A percentile compares a stretch with the other conserved stretches of the same genome.
Evolutionary conservation across 2,113 vertebrate species (phyloP).

Genomic region (Festucalex cinctus): DNA sequence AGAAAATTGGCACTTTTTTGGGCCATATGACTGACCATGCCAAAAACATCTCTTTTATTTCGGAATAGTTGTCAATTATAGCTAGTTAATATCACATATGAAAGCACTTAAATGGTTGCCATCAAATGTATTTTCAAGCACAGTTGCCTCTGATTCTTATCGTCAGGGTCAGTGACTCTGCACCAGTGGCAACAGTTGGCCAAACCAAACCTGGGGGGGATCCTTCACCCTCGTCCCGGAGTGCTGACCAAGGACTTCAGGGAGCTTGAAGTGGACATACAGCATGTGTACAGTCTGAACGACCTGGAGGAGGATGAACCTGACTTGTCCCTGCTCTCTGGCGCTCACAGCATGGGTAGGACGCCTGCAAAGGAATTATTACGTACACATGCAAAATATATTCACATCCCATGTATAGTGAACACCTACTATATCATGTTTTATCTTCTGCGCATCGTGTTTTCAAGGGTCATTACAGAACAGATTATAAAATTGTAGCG

Average conservation of each 20-base stretch:
- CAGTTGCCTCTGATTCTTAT: neutral
- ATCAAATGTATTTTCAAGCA: neutral
- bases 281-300: constrained; percentile 82
- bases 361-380: neutral
- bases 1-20: too few relatives aligned
- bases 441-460: neutral
- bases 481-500: too few relatives aligned
- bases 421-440: neutral
- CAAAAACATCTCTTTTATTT: too few relatives aligned
- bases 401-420: neutral
- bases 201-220: constrained; percentile 78
- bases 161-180: constrained; percentile 77
- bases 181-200: constrained; percentile 89
- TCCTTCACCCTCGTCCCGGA: constrained; percentile 77
- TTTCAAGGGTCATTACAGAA: too few relatives aligned
- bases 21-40: too few relatives aligned
- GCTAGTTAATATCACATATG: too few relatives aligned
- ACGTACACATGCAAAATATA: neutral
- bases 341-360: constrained; percentile 68
- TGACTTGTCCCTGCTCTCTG: constrained; percentile 62
- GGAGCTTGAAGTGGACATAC: constrained; percentile 79
- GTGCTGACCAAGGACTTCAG: constrained; percentile 85
- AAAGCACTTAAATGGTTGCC: too few relatives aligned
- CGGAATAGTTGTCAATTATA: too few relatives aligned
- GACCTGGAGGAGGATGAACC: constrained; percentile 85